Percentiles rank a stretch among this genome's conserved stretches.
These are phyloP conservation scores for Tenualosa thibaudeaui DNA, from an alignment of 2,797 vertebrate species.

Conservation along the genomic window DNA sequence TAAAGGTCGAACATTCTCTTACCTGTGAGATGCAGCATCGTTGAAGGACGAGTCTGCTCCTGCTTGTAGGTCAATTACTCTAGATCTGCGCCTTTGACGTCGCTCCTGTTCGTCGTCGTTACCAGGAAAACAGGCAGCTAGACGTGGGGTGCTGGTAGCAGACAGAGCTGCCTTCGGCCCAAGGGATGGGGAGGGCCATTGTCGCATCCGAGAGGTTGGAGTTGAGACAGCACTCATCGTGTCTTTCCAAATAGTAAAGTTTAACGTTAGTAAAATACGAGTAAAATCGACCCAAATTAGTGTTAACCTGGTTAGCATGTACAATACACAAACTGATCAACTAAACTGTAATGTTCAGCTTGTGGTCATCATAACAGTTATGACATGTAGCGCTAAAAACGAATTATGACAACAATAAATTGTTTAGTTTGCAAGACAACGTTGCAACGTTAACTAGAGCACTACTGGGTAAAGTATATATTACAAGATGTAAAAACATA, in stretches of 20 bases:
- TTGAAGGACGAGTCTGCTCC: slow-evolving; percentile 67
- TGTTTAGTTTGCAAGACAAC: no score
- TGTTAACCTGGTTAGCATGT: no score
- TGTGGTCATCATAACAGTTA: no score
- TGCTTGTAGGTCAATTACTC: slow-evolving; percentile 78
- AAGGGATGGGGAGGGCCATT: slow-evolving; percentile 62
- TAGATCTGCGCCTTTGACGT: slow-evolving; percentile 83
- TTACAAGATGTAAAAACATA: no score
- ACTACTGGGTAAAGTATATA: no score
- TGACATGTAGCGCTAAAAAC: no score
- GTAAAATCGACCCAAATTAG: no score
- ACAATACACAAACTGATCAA: no score
- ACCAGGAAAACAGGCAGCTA: slow-evolving; percentile 77
- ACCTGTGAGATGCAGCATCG: slow-evolving; percentile 75
- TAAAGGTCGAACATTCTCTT: neutral
- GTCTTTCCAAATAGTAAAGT: neutral
- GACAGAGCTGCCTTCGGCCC: slow-evolving; percentile 67
- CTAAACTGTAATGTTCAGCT: no score
- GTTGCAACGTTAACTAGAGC: no score
- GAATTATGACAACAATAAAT: no score
- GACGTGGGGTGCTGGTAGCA: slow-evolving; percentile 72
- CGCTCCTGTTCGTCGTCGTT: slow-evolving; percentile 91
- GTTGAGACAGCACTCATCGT: slow-evolving; percentile 72
- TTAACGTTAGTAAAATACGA: neutral
- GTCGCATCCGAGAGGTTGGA: slow-evolving; percentile 64